Evolutionary conservation across 2,888 invertebrate species (phyloP), one percentile per base, ranked within the genome.

Genomic region (Idaea straminata): DNA sequence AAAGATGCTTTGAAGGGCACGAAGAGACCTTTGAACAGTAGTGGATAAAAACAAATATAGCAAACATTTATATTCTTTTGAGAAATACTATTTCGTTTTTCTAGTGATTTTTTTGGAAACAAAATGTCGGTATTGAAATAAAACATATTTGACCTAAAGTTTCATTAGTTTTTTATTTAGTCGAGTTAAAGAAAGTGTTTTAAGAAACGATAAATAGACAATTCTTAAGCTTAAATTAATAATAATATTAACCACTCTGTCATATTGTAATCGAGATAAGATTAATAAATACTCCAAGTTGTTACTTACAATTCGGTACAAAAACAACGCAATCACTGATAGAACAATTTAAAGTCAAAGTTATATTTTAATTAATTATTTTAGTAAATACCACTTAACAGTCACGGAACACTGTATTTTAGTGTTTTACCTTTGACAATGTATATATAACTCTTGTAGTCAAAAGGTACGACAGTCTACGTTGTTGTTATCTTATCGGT

Each of bases 401-500:
- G 3, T 7, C 7, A 36, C 6, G 5, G 47, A 10, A 47, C 47
- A 47, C 47, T 47, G 47, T 47, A 47, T 47, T 4, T 47, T 47
- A 3, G 3, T 47, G 47, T 47, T 13, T 47, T 13, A 2, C 10
- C 47, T 13, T 47, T 10, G 47, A 7, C 47, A 61, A 62, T 72
- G 64, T 69, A 67, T 72, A 64, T 67, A 67, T 61, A 69, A 67
- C 65, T 66, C 62, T 47, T 47, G 47, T 47, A 64, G 65, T 71
- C 64, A 59, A 59, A 61, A 61, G 35, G 61, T 66, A 63, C 63
- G 61, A 66, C 64, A 62, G 35, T 65, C 67, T 73, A 47, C 47
- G 47, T 47, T 4, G 47, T 10, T 2, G 47, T 74, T 76, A 76
- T 79, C 79, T 79, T 74, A 79, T 79, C 79, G 62, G 6, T 34